These are phyloP conservation scores for Sarotherodon lohbergeri DNA, from an alignment of 2,113 vertebrate species.

Conservation along the genomic window DNA sequence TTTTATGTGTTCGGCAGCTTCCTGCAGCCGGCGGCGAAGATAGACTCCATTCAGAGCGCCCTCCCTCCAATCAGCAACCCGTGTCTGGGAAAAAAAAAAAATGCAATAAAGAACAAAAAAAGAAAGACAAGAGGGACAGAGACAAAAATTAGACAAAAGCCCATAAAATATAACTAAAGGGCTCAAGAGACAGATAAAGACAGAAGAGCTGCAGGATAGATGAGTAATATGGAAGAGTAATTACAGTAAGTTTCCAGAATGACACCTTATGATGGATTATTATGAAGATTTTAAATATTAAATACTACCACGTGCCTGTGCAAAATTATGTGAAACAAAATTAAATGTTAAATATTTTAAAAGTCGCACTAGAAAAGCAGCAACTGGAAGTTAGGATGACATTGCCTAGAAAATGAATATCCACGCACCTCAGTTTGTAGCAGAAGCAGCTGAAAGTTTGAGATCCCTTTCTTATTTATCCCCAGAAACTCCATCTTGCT, in stretches of 20 bases:
- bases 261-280: constrained; percentile 42
- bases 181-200: background rate
- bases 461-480: constrained; percentile 93
- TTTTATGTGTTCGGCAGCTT: constrained; percentile 99
- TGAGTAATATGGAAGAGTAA: constrained; percentile 3
- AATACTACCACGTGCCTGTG: background rate
- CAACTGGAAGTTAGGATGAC: background rate
- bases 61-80: constrained; percentile 98
- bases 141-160: background rate
- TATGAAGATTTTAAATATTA: constrained; percentile 61
- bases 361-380: background rate
- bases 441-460: constrained; percentile 97
- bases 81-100: constrained; percentile 73
- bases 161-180: background rate
- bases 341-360: constrained; percentile 49
- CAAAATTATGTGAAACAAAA: constrained; percentile 29
- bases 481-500: constrained; percentile 98
- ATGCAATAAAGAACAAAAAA: background rate
- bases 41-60: constrained; percentile 96
- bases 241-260: background rate
- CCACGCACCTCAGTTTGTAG: constrained; percentile 89
- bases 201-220: background rate
- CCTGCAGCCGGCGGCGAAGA: constrained; percentile 97
- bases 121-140: background rate
- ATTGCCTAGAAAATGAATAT: background rate